These are phyloP conservation scores for Chiloscyllium plagiosum DNA, from an alignment of 2,113 vertebrate species.

Conservation along the genomic window DNA sequence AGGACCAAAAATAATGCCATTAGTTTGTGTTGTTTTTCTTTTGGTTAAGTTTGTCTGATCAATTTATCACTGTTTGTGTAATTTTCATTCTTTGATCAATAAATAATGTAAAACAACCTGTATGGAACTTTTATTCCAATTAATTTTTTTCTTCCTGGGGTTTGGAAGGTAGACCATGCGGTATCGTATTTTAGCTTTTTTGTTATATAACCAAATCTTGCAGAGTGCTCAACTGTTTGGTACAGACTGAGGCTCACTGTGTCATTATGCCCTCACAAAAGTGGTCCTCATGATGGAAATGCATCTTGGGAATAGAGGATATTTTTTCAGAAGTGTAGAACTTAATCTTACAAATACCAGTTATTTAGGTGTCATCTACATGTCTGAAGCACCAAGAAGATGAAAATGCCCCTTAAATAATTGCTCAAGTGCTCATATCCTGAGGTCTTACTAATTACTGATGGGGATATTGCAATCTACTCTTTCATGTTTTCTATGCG, in stretches of 20 bases:
- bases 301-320: no score
- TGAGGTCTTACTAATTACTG: not conserved
- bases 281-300: not conserved
- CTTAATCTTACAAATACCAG: not conserved
- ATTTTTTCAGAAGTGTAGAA: not conserved
- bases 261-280: not conserved
- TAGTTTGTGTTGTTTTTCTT: not conserved
- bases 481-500: not conserved
- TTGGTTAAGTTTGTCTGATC: not conserved
- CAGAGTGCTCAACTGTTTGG: not conserved
- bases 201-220: not conserved
- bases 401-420: not conserved
- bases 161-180: not conserved
- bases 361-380: not conserved
- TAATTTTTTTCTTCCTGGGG: not conserved
- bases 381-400: not conserved
- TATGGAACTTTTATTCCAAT: not conserved
- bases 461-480: not conserved
- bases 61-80: not conserved
- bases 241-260: not conserved
- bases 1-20: not conserved
- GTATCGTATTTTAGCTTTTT: not conserved
- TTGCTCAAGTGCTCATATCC: not conserved
- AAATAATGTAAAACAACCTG: not conserved
- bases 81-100: not conserved